Base-by-base conservation (phyloP, 2,888 invertebrate species). In the Chironomus riparius region DNA sequence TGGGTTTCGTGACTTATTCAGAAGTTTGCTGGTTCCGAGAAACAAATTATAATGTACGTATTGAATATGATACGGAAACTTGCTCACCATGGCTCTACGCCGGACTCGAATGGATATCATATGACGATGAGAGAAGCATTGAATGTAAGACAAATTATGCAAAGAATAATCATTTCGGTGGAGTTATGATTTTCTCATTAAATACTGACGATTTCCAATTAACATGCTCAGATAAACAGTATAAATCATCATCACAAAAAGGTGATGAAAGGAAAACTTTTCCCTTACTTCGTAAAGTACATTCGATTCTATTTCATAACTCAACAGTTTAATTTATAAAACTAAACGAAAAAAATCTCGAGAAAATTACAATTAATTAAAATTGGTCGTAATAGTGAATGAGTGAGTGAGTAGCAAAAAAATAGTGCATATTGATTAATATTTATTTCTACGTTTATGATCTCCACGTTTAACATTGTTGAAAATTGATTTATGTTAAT, bases 111-210 rank as follows among this genome's bases (percentile, higher is more conserved):
- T 96, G 96, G 96, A 87, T 94, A 65, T 93, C 94, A 0, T 95
- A 89, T 81, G 95, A 95, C 78, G 88, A 91, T 79, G 86, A 87
- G 28, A 82, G 86, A 70, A 95, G 94, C 82, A 86, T 93, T 2
- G 85, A 84, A 75, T 88, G 88, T 79, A 95, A 93, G 85, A 90
- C 88, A 80, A 80, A 77, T 61, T 78, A 56, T 82, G 87, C 92
- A 1, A 87, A 86, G 80, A 84, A 86, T 6, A 85, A 88, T 70
- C 85, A 87, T 48, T 87, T 92, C 79, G 91, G 91, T 70, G 95
- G 95, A 47, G 91, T 91, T 4, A 95, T 95, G 94, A 85, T 94
- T 77, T 93, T 91, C 83, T 91, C 92, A 10, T 85, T 95, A 24
- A 94, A 94, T 81, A 87, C 88, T 2, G 95, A 95, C 81, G 95